phyloP scores from a whole-genome alignment of 1,140 invertebrate species.

The Branchinecta lindahli region DNA sequence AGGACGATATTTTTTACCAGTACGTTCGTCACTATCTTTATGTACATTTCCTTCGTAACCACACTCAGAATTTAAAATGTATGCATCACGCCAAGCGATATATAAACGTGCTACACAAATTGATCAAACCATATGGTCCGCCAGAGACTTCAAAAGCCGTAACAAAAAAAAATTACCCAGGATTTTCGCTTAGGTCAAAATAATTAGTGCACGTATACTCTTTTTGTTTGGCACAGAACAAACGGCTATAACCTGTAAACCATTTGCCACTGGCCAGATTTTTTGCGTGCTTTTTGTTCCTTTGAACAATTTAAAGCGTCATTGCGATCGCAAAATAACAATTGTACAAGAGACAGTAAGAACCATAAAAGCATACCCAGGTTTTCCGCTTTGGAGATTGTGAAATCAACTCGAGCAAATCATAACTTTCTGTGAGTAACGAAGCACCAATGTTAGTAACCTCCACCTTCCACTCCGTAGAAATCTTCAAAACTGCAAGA shows the following conservation, averaged over 20 bases:
- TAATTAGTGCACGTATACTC: conserved; percentile 8
- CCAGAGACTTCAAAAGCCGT: too few species aligned
- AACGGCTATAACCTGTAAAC: conserved; percentile 5
- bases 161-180: too few species aligned
- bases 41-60: conserved; percentile 8
- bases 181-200: conserved; percentile 9
- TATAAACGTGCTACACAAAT: too few species aligned
- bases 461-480: conserved; percentile 7
- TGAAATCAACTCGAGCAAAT: conserved; percentile 8
- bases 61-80: conserved; percentile 6
- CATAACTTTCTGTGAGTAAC: conserved; percentile 8
- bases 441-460: conserved; percentile 8
- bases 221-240: conserved; percentile 6
- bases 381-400: conserved; percentile 5
- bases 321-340: conserved; percentile 5
- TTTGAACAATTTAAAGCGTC: conserved; percentile 9
- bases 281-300: conserved; percentile 8
- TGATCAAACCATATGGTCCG: too few species aligned
- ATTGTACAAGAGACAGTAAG: conserved; percentile 6
- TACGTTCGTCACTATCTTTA: conserved; percentile 6
- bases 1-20: conserved; percentile 6
- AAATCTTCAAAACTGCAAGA: conserved; percentile 8
- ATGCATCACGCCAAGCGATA: background rate
- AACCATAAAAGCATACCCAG: conserved; percentile 5
- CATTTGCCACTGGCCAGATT: conserved; percentile 7